A percentile compares a stretch with the other conserved stretches of the same genome.
phyloP scores from a whole-genome alignment of 37 sponge, comb jelly and placozoan species.

The Spongilla lacustris region DNA sequence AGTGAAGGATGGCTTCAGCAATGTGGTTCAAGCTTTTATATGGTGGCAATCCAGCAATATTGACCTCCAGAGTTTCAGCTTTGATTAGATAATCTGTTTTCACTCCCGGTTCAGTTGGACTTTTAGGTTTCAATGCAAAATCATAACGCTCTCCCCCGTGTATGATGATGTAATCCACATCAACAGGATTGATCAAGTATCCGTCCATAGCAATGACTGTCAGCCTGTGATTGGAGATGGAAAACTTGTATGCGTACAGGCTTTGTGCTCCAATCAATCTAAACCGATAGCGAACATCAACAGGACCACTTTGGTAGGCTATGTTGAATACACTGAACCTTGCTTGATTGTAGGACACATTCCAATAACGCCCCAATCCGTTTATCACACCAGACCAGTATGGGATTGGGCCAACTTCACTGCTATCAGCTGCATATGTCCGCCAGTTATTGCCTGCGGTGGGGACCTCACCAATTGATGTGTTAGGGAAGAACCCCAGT shows the following conservation, averaged over 20 bases:
- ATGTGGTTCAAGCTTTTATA: neutral
- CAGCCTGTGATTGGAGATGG: constrained; percentile 61
- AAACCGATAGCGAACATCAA: constrained; percentile 39
- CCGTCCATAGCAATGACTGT: constrained; percentile 70
- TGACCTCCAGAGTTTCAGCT: constrained; percentile 47
- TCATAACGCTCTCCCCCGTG: constrained; percentile 74
- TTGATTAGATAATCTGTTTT: neutral
- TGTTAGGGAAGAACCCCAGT: constrained; percentile 11
- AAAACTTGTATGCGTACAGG: constrained; percentile 39
- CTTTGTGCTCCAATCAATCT: constrained; percentile 65
- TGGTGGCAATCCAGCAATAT: neutral
- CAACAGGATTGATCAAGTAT: constrained; percentile 20
- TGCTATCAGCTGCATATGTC: constrained; percentile 15
- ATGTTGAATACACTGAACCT: constrained; percentile 22
- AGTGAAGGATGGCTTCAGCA: constrained; percentile 45
- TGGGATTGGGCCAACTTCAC: constrained; percentile 55
- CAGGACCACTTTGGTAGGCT: constrained; percentile 4
- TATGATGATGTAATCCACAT: constrained; percentile 57
- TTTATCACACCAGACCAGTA: constrained; percentile 82
- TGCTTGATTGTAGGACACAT: neutral
- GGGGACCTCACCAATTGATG: constrained; percentile 2
- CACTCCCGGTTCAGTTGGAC: neutral
- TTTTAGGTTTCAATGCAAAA: constrained; percentile 37
- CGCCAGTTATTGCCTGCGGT: neutral
- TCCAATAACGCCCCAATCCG: constrained; percentile 54